These are phyloP conservation scores for Halictus quadricinctus DNA, from an alignment of 2,888 invertebrate species.

Conservation along the genomic window DNA sequence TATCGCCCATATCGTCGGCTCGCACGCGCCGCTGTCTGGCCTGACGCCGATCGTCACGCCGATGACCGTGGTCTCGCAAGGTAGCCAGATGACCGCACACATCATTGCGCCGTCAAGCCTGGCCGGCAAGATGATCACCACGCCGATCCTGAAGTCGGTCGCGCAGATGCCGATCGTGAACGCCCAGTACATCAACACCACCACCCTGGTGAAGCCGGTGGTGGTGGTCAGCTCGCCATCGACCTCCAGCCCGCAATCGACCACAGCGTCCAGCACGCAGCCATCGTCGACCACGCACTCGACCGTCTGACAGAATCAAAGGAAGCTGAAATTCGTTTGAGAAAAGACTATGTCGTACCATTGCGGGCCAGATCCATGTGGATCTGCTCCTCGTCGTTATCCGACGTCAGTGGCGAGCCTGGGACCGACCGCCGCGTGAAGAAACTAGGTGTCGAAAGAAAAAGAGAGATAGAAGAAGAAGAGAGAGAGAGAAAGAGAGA, in stretches of 20 bases:
- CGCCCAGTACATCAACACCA: constrained; percentile 87
- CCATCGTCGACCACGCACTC: constrained; percentile 75
- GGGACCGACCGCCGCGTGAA: constrained; percentile 7
- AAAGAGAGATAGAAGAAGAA: background rate
- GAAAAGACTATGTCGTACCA: constrained; percentile 62
- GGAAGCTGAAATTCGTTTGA: constrained; percentile 74
- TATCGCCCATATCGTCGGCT: constrained; percentile 82
- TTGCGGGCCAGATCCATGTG: constrained; percentile 27
- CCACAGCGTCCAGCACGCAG: constrained; percentile 76
- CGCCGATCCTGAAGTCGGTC: constrained; percentile 85
- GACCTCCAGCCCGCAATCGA: constrained; percentile 72
- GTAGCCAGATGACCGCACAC: constrained; percentile 85
- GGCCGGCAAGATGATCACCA: constrained; percentile 86
- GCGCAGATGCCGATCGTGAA: constrained; percentile 86
- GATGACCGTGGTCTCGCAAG: constrained; percentile 86
- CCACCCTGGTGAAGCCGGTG: constrained; percentile 87
- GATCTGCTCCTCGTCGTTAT: constrained; percentile 26
- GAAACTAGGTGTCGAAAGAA: background rate
- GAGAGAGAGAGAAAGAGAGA: background rate
- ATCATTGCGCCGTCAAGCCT: constrained; percentile 86
- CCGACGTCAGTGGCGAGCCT: constrained; percentile 9
- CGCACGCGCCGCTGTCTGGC: constrained; percentile 82
- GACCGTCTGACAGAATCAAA: constrained; percentile 79
- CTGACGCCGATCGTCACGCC: constrained; percentile 85
- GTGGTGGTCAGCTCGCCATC: constrained; percentile 86